Evolutionary conservation across 2,113 vertebrate genomes (phyloP).

Genomic region (Abramis brama): DNA sequence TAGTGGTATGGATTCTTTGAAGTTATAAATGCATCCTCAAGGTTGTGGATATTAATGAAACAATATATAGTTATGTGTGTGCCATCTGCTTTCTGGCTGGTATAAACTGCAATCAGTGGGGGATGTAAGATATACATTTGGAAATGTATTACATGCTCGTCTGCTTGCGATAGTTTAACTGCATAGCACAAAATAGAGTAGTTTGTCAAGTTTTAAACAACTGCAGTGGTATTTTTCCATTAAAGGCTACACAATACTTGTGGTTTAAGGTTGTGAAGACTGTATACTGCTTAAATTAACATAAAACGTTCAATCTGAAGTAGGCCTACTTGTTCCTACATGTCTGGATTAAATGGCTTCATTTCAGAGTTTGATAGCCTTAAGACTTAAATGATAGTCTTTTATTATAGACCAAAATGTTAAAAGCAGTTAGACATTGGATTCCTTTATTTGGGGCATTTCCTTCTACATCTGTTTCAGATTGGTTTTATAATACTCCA

Average conservation of each 20-base stretch:
- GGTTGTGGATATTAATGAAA: neutral
- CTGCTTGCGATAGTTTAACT: neutral
- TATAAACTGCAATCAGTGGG: neutral
- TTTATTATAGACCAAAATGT: slow-evolving; percentile 9
- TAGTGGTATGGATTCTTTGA: neutral
- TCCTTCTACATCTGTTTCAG: neutral
- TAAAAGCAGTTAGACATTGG: neutral
- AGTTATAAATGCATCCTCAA: neutral
- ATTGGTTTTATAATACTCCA: neutral
- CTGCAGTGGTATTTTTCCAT: neutral
- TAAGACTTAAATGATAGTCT: slow-evolving; percentile 4
- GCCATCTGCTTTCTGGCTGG: neutral
- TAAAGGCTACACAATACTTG: neutral
- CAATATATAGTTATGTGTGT: neutral
- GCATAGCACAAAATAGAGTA: neutral
- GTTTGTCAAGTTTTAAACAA: neutral
- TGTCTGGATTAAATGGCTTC: slow-evolving; percentile 19
- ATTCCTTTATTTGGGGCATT: neutral
- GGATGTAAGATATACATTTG: neutral
- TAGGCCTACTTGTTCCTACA: slow-evolving; percentile 9
- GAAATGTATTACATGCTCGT: neutral
- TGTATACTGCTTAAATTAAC: neutral
- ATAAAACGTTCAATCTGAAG: neutral
- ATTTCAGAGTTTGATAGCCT: slow-evolving; percentile 3
- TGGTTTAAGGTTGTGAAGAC: slow-evolving; percentile 3